phyloP scores from a whole-genome alignment of 2,113 vertebrate genomes.

The Clarias magur region DNA sequence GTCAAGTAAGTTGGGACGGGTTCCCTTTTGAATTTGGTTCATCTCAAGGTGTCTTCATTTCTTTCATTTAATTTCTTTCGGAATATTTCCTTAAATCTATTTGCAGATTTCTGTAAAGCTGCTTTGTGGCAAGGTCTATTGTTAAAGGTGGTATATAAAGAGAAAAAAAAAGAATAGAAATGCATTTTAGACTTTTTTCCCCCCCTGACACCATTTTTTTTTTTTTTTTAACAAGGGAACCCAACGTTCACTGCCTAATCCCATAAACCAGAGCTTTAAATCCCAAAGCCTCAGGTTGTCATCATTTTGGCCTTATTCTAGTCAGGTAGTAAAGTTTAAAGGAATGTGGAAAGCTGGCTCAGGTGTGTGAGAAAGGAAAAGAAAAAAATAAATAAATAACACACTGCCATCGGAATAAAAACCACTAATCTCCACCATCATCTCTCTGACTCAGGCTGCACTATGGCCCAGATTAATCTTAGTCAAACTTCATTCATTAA shows the following conservation, averaged over 20 bases:
- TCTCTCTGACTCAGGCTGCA: constrained; percentile 1
- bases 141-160: background rate
- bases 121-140: background rate
- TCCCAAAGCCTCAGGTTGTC: background rate
- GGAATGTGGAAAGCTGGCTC: background rate
- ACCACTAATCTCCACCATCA: background rate
- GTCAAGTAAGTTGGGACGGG: background rate
- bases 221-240: background rate
- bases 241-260: background rate
- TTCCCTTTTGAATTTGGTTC: background rate
- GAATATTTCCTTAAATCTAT: background rate
- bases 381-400: background rate
- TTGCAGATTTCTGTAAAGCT: background rate
- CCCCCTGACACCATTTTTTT: background rate
- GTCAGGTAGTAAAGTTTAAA: background rate
- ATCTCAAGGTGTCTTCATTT: background rate
- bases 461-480: constrained; percentile 24
- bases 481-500: constrained; percentile 42
- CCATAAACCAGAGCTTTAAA: background rate
- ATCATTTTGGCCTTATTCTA: background rate
- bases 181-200: background rate
- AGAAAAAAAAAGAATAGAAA: background rate
- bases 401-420: background rate
- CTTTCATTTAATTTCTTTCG: background rate
- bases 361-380: constrained; percentile 5